A percentile compares a stretch with the other conserved stretches of the same genome.
phyloP scores from a whole-genome alignment of 2,113 vertebrate species.

The Conger conger region DNA sequence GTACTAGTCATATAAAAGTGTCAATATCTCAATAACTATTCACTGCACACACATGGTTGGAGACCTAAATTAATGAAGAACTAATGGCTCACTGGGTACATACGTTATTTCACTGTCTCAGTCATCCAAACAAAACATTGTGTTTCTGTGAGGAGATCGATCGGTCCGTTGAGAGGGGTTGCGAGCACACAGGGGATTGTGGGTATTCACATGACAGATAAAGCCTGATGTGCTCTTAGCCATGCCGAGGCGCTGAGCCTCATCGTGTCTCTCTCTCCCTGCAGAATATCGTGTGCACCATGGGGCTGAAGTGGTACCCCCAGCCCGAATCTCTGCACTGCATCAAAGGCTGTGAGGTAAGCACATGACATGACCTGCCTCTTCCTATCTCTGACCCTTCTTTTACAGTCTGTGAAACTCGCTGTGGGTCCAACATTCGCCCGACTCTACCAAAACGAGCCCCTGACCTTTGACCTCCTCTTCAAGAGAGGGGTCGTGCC shows the following conservation, averaged over 20 bases:
- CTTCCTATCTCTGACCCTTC: background rate
- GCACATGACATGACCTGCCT: background rate
- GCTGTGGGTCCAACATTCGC: background rate
- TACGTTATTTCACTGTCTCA: too few relatives aligned
- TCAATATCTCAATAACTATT: too few relatives aligned
- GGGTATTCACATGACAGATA: background rate
- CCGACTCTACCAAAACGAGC: background rate
- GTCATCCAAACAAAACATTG: background rate
- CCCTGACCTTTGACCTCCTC: background rate
- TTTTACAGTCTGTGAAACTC: background rate
- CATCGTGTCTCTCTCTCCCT: constrained; percentile 45
- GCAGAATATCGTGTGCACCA: constrained; percentile 90
- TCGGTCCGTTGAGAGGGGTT: background rate
- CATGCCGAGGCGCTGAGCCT: background rate
- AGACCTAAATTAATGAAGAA: too few relatives aligned
- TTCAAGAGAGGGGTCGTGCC: background rate
- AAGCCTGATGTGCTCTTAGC: background rate
- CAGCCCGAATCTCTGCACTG: constrained; percentile 87
- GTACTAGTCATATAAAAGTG: too few relatives aligned
- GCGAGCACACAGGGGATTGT: background rate
- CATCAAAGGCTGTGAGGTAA: constrained; percentile 96
- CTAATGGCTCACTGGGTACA: too few relatives aligned
- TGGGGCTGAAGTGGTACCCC: constrained; percentile 93
- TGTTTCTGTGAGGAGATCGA: background rate
- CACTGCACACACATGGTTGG: too few relatives aligned